Evolutionary conservation across 2,113 vertebrate species (phyloP).

Genomic region (Cebus imitator): DNA sequence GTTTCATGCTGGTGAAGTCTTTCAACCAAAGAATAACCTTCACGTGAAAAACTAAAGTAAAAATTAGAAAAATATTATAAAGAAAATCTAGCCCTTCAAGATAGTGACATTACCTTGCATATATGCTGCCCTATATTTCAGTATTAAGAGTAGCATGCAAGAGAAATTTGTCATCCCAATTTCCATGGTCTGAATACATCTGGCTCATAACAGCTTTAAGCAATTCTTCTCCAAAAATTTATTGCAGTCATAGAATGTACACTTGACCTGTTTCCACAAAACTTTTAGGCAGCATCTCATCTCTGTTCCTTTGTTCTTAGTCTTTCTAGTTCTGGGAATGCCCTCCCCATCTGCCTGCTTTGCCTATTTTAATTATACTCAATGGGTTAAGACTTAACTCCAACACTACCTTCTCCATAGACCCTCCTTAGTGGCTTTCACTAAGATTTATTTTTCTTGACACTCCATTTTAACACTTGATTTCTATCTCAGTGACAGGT

Average conservation of each 20-base stretch:
- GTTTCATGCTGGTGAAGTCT: neutral
- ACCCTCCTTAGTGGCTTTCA: neutral
- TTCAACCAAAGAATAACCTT: neutral
- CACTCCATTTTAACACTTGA: neutral
- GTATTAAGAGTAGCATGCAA: neutral
- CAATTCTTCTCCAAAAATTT: neutral
- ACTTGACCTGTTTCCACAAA: neutral
- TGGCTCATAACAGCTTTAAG: neutral
- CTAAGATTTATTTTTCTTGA: neutral
- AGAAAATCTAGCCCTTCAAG: neutral
- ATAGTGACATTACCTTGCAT: neutral
- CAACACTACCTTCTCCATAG: neutral
- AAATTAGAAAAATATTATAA: neutral
- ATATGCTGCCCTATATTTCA: neutral
- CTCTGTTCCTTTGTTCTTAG: neutral
- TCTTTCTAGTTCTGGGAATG: neutral
- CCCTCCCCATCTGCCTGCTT: neutral
- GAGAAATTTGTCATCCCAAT: neutral
- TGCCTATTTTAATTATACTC: neutral
- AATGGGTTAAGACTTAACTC: neutral
- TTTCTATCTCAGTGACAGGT: neutral
- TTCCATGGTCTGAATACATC: neutral
- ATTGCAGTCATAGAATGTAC: neutral
- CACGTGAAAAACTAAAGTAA: neutral
- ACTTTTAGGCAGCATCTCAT: neutral